Percentiles rank a stretch among this genome's conserved stretches.
These are phyloP conservation scores for Ia io DNA, from an alignment of 2,113 vertebrate species.

Conservation along the genomic window DNA sequence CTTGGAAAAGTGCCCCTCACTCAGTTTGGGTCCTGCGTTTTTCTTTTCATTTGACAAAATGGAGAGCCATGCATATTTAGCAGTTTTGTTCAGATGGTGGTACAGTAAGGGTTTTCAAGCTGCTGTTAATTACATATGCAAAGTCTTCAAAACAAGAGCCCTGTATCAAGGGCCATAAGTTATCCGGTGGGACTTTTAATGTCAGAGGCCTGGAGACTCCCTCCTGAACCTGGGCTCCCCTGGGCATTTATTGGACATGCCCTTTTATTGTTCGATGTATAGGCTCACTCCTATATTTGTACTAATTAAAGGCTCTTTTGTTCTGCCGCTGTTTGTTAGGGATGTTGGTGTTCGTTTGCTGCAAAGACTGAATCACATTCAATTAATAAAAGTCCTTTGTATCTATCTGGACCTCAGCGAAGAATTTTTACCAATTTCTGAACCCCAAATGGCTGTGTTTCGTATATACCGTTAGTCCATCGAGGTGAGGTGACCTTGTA, in stretches of 20 bases:
- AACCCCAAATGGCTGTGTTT: background rate
- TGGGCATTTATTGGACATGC: background rate
- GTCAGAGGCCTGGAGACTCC: background rate
- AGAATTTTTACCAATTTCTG: background rate
- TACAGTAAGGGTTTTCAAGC: background rate
- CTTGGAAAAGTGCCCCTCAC: background rate
- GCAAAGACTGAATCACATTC: background rate
- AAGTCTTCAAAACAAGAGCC: background rate
- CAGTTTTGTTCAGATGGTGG: background rate
- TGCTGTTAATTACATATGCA: conserved; percentile 26
- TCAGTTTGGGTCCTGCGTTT: background rate
- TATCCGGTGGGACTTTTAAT: background rate
- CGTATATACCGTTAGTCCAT: accelerated
- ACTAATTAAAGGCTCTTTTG: background rate
- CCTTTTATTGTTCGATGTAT: background rate
- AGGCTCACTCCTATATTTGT: background rate
- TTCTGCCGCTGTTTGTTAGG: background rate
- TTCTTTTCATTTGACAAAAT: background rate
- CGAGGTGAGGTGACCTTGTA: background rate
- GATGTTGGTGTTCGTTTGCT: background rate
- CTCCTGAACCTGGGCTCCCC: background rate
- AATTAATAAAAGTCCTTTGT: background rate
- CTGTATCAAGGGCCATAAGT: background rate
- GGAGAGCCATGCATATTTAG: background rate
- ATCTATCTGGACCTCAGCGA: background rate